Conservation (phyloP, 1,140 invertebrate species). For the Papilio helenus region DNA sequence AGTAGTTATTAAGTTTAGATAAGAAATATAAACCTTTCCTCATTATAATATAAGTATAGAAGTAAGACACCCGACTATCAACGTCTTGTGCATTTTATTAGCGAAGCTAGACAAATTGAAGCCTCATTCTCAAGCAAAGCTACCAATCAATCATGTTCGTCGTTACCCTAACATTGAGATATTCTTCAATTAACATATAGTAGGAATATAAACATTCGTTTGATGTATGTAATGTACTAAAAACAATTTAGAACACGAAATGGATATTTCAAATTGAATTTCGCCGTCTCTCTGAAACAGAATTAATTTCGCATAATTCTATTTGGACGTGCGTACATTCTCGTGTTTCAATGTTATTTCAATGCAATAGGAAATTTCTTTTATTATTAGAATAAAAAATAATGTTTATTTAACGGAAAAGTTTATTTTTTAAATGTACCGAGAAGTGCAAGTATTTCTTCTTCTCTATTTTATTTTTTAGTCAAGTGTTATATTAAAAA, state of each 20-base stretch:
- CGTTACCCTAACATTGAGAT: neutral
- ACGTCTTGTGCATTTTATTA: neutral
- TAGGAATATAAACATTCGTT: neutral
- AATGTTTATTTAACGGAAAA: neutral
- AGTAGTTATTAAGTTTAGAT: too few species aligned
- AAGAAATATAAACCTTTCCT: too few species aligned
- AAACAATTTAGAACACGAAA: constrained; percentile 26
- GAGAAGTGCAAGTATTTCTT: neutral
- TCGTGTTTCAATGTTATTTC: constrained; percentile 17
- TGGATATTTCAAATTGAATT: constrained; percentile 16
- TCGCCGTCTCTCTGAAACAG: constrained; percentile 15
- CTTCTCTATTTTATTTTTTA: neutral
- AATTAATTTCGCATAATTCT: constrained; percentile 28
- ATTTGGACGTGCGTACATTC: neutral
- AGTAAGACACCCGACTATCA: neutral
- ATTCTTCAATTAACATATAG: neutral
- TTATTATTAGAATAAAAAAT: neutral
- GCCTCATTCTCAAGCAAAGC: neutral
- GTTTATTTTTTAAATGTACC: neutral
- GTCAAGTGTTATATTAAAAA: neutral
- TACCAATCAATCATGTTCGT: neutral
- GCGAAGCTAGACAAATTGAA: neutral
- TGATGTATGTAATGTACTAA: constrained; percentile 13
- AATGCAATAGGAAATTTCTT: neutral
- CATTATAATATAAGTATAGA: too few species aligned